These are phyloP conservation scores for Chlorodrepanis virens DNA, from an alignment of 2,113 vertebrate species.

Conservation along the genomic window DNA sequence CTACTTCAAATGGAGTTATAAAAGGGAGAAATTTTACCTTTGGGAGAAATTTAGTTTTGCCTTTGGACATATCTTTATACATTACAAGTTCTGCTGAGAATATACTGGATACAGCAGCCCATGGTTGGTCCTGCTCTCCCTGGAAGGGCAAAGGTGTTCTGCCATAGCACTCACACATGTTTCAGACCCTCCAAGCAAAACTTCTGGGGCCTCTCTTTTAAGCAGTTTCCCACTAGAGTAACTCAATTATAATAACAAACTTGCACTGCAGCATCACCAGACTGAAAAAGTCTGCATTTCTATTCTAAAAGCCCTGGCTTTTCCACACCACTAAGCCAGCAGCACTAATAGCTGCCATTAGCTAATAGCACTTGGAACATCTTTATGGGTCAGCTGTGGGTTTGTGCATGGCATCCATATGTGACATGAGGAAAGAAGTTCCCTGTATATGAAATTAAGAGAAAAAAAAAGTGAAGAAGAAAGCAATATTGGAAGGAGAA, in stretches of 20 bases:
- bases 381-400: not conserved
- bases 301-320: not conserved
- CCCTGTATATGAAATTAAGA: not conserved
- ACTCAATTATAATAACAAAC: not conserved
- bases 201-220: not conserved
- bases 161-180: not conserved
- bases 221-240: not conserved
- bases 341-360: constrained; percentile 9
- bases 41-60: not conserved
- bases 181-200: not conserved
- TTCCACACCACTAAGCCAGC: not conserved
- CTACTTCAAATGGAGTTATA: not conserved
- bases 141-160: not conserved
- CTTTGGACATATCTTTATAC: not conserved
- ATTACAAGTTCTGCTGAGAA: not conserved
- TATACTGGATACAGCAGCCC: not conserved
- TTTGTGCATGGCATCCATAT: not conserved
- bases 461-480: not conserved
- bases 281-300: not conserved
- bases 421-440: not conserved
- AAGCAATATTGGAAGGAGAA: not conserved
- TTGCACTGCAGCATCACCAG: not conserved
- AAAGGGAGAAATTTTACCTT: not conserved
- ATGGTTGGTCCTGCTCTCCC: not conserved
- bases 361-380: not conserved